Base-by-base conservation (phyloP, 2,113 vertebrate species). In the Trematomus loennbergii region DNA sequence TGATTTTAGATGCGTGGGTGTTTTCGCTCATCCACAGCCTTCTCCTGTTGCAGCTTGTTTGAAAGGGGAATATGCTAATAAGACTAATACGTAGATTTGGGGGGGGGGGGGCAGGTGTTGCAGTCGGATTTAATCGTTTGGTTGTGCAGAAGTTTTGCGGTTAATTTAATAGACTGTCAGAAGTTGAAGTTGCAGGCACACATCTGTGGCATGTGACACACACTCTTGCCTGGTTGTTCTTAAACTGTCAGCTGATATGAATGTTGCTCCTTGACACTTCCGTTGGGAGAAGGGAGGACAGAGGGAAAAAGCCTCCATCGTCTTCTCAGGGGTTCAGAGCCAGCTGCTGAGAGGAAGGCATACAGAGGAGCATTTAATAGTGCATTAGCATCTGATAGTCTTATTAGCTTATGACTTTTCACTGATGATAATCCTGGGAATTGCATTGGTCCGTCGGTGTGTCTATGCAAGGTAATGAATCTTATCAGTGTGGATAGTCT, bases 231-330 rank as follows among this genome's bases (percentile, higher is more conserved):
- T 13, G 11, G 62, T 80, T 72, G 73, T 75, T 52, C 53, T 83
- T 76, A 79, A 71, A 81, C 74, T 61, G 48, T 52, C 57, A 66
- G 79, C 70, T 79, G 25, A 77, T 82, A 70, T 79, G 72, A 79
- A 89, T 87, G 78, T 83, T 83, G 74, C 22, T 72, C 65, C 36
- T 52, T 57, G 61, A 70, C 50, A 68, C 73, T 48, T 17, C 20
- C 29, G 36, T 55, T 43, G 18, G 20, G 50, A 6, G 17, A 29
- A 25, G 50, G 49, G 20, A 20, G 29, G 63, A 18, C 16, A 20
- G 58, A 33, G 10, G 68, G 45, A 55, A 58, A 48, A 65, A 36
- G 49, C 58, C 57, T 77, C 68, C 52, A 58, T 66, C 9, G n/a
- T 50, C 40, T 60, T 83, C 76, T 57, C 46, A 54, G 54, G 36